Percentiles rank a stretch among this genome's conserved stretches.
phyloP scores from a whole-genome alignment of 2,113 vertebrate species.

The Ceuthmochares aereus region DNA sequence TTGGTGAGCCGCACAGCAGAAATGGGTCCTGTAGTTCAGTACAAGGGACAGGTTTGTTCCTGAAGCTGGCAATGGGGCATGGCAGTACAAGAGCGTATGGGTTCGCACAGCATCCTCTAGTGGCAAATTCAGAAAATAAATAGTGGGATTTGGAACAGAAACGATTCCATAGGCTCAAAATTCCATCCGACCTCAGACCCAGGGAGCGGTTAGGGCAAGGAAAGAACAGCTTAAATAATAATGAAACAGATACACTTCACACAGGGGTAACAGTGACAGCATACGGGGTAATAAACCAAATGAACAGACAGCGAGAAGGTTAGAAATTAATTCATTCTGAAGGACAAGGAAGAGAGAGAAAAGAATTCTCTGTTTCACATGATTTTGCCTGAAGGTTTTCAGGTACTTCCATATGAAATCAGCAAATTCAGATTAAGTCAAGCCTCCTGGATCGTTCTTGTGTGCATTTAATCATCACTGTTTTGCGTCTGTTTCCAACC shows the following conservation, averaged over 20 bases:
- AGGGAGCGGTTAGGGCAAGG: fast-evolving
- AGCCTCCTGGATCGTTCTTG: background rate
- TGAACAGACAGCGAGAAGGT: background rate
- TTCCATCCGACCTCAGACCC: background rate
- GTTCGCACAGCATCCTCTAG: background rate
- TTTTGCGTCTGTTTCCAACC: background rate
- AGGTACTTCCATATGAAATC: background rate
- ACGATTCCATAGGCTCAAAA: background rate
- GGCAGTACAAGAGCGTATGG: fast-evolving
- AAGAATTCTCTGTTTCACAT: background rate
- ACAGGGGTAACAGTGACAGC: background rate
- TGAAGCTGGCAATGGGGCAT: background rate
- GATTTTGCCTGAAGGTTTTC: background rate
- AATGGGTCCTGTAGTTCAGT: fast-evolving
- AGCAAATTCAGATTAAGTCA: background rate
- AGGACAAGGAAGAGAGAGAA: background rate
- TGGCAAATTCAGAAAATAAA: background rate
- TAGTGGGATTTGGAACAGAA: background rate
- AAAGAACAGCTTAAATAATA: background rate
- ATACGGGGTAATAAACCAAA: background rate
- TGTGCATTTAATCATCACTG: fast-evolving
- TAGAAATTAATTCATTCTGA: background rate
- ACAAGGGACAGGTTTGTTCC: background rate
- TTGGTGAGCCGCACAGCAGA: background rate
- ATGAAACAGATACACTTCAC: fast-evolving